Base-by-base conservation (phyloP, 2,888 invertebrate species). In the Seladonia tumulorum region DNA sequence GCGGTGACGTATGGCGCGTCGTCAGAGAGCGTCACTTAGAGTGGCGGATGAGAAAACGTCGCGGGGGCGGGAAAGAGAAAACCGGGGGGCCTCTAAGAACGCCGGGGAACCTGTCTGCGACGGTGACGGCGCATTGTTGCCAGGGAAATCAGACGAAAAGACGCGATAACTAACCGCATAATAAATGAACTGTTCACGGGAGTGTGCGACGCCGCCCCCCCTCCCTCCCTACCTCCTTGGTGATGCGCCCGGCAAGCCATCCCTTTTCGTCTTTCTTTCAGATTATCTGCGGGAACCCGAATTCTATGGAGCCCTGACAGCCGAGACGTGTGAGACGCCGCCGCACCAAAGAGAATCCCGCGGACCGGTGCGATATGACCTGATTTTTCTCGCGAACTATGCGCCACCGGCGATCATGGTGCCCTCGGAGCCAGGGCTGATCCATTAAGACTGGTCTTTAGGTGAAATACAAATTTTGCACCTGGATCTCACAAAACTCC, bases 121-220 rank as follows among this genome's bases (percentile, higher is more conserved):
- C 91, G 92, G 91, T 93, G 93, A 92, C 91, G 93, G 88, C 85
- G 94, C 94, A 94, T 95, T 95, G 95, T 95, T 95, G 95, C 93
- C 95, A 95, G 94, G 95, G 95, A 95, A 95, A 95, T 95, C 95
- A 95, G 94, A 95, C 95, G 95, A 95, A 95, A 95, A 94, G 94
- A 85, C 93, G 94, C 94, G 95, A 95, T 95, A 95, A 95, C 95
- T 94, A 95, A 95, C 94, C 94, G 94, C 94, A 95, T 95, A 95
- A 95, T 95, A 95, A 95, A 95, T 95, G 95, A 95, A 95, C 94
- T 94, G 94, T 94, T 94, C 93, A 93, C 91, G 89, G 89, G 89
- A 90, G 91, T 91, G 95, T 95, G 95, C 95, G 86, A 63, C 60
- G 60, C 53, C 22, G 22, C 5, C 18, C 0, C 53, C 53, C 22